phyloP scores from a whole-genome alignment of 2,888 invertebrate genomes.

The Dioctria linearis region DNA sequence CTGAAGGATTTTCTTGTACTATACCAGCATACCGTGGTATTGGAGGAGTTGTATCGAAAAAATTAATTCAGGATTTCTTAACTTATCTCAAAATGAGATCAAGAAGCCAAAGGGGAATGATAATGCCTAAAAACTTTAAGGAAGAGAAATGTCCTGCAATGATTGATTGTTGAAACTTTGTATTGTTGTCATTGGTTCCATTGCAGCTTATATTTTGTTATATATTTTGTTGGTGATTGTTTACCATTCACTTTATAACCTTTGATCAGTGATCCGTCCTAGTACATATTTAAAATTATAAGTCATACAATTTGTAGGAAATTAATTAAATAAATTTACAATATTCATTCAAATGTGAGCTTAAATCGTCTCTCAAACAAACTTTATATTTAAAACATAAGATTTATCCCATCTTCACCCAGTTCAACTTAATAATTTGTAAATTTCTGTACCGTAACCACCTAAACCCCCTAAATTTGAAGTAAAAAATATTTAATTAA shows the following conservation, averaged over 20 bases:
- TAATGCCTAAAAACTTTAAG: constrained; percentile 61
- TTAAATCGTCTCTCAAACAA: no score
- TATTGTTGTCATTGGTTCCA: not conserved
- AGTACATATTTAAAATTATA: not conserved
- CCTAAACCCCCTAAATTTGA: no score
- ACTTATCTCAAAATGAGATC: constrained; percentile 68
- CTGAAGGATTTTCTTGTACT: constrained; percentile 59
- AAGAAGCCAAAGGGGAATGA: constrained; percentile 61
- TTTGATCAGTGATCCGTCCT: constrained; percentile 30
- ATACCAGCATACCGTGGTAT: constrained; percentile 76
- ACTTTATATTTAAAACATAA: no score
- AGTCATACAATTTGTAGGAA: not conserved
- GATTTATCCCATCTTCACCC: no score
- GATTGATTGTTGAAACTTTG: constrained; percentile 55
- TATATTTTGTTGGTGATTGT: not conserved
- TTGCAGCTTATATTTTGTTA: not conserved
- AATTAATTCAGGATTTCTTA: constrained; percentile 72
- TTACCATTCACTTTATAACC: not conserved
- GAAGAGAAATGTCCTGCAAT: constrained; percentile 62
- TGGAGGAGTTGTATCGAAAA: constrained; percentile 73
- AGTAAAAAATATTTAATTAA: no score
- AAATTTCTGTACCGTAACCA: no score
- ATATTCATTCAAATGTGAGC: no score
- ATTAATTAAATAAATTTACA: no score
- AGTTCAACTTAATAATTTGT: no score